Base-by-base conservation (phyloP, 1,140 invertebrate genomes). In the Drosophila pseudoananassae region DNA sequence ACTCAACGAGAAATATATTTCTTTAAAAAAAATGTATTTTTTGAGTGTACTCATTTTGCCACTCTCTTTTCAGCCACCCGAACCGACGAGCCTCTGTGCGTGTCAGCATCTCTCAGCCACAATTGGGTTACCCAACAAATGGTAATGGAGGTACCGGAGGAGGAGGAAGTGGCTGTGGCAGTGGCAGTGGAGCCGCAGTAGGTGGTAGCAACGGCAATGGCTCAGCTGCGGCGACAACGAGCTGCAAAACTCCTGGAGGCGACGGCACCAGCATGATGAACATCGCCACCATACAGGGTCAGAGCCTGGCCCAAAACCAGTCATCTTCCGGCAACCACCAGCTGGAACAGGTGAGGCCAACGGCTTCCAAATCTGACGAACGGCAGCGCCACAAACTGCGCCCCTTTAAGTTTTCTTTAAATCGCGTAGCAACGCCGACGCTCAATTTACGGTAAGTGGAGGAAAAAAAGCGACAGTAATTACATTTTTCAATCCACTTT, bases 321-420 rank as follows among this genome's bases (percentile, higher is more conserved):
- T 15, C 51, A 20, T 25, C 23, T 36, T 59, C 50, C 40, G 53
- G 65, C 58, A 71, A 77, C 60, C 61, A 76, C 27, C 73, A 74
- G 43, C 51, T 70, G 56, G 55, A 69, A 45, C 71, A 76, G 54
- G 50, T 50, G 38, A 79, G 38, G 53, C 36, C 64, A 15, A 47
- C 95, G 23, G 95, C 95, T 90, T 59, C 93, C 92, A 31, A 54
- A 7, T 25, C 51, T 29, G 52, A 38, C 17, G 46, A 64, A 33
- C 72, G 52, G 93, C 66, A 92, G 92, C 94, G 95, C 73, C 94
- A 94, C 50, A 94, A 93, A 66, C 84, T 95, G 20, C 93, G 94
- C 65, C 94, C 95, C 5, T 92, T 96, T 51, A 95, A 95, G 78
- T 91, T 96, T 53, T 94, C 94, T 23, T 89, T 96, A 4, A 95